Percentiles rank a stretch among this genome's conserved stretches.
Conservation (phyloP, 2,888 invertebrate genomes). For the Autographa gamma region DNA sequence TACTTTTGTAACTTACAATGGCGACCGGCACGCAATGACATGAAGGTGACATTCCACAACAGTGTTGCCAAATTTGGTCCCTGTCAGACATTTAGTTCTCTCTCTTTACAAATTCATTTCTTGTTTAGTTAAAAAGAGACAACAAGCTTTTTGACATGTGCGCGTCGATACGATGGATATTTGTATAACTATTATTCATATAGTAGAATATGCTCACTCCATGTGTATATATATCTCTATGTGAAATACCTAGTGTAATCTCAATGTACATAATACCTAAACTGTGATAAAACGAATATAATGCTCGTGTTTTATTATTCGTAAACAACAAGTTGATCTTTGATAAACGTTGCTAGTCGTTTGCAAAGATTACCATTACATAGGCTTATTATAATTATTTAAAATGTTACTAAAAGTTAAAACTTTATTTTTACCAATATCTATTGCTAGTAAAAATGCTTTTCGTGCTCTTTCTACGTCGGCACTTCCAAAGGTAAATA, state of each 20-base stretch:
- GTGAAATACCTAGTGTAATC: neutral
- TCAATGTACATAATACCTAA: neutral
- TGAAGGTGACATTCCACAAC: no score
- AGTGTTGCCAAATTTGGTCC: no score
- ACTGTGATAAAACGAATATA: neutral
- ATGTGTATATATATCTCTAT: no score
- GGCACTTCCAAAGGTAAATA: conserved; percentile 61
- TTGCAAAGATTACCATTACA: neutral
- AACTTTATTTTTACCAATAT: conserved; percentile 46
- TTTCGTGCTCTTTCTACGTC: conserved; percentile 59
- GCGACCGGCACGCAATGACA: no score
- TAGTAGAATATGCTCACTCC: no score
- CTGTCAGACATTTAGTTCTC: no score
- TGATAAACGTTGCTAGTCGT: neutral
- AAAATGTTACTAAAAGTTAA: conserved; percentile 58
- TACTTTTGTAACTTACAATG: no score
- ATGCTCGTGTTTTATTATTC: neutral
- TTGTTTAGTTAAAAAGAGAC: no score
- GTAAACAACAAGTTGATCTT: neutral
- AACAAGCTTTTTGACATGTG: no score
- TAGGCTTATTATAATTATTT: neutral
- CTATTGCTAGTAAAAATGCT: conserved; percentile 49
- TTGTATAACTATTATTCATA: no score
- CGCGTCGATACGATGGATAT: no score
- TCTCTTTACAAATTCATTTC: no score